Conservation (phyloP, 2,113 vertebrate genomes). For the Leucopternis melanops region DNA sequence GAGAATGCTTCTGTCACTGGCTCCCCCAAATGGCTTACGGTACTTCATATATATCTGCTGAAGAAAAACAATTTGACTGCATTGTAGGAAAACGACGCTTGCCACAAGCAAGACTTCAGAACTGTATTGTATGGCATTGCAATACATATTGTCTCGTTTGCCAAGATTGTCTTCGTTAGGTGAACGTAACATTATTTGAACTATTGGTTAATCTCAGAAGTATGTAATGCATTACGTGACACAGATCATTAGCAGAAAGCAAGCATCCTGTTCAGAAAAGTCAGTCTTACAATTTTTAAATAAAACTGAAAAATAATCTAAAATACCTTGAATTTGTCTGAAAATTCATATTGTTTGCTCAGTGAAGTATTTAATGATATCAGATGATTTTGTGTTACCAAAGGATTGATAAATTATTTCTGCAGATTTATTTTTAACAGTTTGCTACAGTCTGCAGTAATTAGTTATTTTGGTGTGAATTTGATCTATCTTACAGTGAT, state of each 20-base stretch:
- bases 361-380: background rate
- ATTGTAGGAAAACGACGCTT: background rate
- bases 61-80: background rate
- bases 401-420: background rate
- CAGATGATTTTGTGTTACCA: background rate
- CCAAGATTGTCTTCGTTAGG: background rate
- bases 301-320: background rate
- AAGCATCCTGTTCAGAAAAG: background rate
- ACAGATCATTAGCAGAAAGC: background rate
- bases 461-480: background rate
- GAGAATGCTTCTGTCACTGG: background rate
- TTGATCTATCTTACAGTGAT: background rate
- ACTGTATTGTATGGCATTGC: background rate
- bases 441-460: background rate
- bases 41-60: background rate
- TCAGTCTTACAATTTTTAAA: background rate
- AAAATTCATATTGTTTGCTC: background rate
- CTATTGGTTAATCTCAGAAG: background rate
- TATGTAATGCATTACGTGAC: background rate
- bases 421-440: background rate
- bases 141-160: background rate
- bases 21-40: background rate
- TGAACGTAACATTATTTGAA: background rate
- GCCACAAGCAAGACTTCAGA: background rate
- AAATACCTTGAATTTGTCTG: background rate